phyloP scores from a whole-genome alignment of 2,797 vertebrate species.

The Adrianichthys oophorus region DNA sequence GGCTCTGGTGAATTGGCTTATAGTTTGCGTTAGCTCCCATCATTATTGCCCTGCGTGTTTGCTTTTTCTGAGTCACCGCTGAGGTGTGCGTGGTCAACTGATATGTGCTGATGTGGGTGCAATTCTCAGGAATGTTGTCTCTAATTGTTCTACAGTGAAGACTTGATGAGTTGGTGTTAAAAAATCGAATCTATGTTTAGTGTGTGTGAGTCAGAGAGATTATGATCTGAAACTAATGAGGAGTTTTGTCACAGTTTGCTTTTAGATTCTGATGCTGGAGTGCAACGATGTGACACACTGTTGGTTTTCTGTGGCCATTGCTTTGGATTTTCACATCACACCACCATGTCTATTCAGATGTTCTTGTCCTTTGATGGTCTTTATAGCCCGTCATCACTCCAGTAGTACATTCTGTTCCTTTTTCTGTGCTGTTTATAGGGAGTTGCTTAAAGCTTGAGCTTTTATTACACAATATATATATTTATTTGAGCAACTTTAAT shows the following conservation, averaged over 20 bases:
- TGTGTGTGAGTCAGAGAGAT: constrained; percentile 20
- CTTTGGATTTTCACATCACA: not conserved
- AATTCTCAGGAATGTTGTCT: constrained; percentile 14
- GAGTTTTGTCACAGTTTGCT: constrained; percentile 25
- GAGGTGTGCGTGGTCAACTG: constrained; percentile 2
- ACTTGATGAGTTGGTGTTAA: constrained; percentile 16
- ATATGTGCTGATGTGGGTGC: not conserved
- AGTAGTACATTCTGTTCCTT: too few species aligned
- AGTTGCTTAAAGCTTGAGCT: not conserved
- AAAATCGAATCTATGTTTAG: not conserved
- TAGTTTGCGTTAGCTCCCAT: constrained; percentile 34
- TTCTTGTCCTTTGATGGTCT: too few species aligned
- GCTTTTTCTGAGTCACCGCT: constrained; percentile 14
- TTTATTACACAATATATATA: too few species aligned
- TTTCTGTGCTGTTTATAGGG: too few species aligned
- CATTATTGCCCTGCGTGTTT: constrained; percentile 35
- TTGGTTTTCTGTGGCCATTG: not conserved
- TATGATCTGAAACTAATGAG: constrained; percentile 38
- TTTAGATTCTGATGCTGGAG: constrained; percentile 7
- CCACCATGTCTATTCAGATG: not conserved
- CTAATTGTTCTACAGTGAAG: not conserved
- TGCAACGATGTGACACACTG: constrained; percentile 1
- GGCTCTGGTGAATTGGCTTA: constrained; percentile 15
- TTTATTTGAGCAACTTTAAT: too few species aligned
- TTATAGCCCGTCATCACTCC: not conserved